Evolutionary conservation across 1,140 invertebrate genomes (phyloP), one percentile per base, ranked within the genome.

Genomic region (Pinna nobilis): DNA sequence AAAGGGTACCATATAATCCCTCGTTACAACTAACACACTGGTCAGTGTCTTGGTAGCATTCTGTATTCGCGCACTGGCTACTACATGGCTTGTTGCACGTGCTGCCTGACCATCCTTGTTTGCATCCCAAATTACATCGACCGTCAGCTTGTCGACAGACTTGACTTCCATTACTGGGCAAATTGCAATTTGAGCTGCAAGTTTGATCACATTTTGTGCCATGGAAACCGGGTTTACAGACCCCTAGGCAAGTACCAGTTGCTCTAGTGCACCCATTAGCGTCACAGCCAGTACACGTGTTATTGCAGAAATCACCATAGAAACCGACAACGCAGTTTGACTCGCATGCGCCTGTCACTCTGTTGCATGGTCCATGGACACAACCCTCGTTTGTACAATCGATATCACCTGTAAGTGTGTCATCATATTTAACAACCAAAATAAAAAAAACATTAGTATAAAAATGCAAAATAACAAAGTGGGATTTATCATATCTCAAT

Each of bases 91-190:
- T n/a, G 13, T 25, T 53, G 41, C 78, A 80, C n/a, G 64, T 28
- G 2, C 67, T 53, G 23, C 73, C 72, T 20, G 66, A 57, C 60
- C 70, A 80, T 13, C 78, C 78, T 4, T 35, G 32, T 37, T 70
- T 51, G 53, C 78, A 80, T n/a, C 71, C 70, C n/a, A 18, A 49
- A 15, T 15, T 53, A 51, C 78, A 80, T 5, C 30, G 37, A 0
- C 78, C 78, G 1, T 59, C 61, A 2, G 35, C 23, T 55, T 65
- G 55, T 23, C 77, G 60, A 60, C 78, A 80, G n/a, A n/a, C n/a
- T n/a, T 15, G 4, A 1, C 32, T 64, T 49, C 7, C 64, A 50
- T n/a, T n/a, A 23, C 37, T 33, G 11, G 25, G 13, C 53, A 74
- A 74, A 2, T 61, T 64, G 15, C 59, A 77, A 41, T 61, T 70